phyloP scores from a whole-genome alignment of 2,888 invertebrate genomes.

The Eustalomyia histrio region DNA sequence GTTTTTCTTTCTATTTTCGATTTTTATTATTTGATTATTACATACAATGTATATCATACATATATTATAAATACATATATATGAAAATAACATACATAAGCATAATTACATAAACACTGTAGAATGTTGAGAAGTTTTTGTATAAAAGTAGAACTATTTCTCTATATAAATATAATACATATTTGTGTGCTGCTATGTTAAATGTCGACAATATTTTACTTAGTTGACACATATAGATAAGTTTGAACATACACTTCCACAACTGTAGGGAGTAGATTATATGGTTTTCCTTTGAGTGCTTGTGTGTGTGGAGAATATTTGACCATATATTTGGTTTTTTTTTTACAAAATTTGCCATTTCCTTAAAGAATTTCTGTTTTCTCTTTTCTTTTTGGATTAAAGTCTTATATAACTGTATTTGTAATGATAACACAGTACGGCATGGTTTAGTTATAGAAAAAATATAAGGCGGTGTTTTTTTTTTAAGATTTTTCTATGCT shows the following conservation, averaged over 20 bases:
- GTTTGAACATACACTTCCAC: not conserved
- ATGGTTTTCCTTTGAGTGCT: not conserved
- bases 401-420: not conserved
- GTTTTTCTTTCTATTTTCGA: constrained; percentile 21
- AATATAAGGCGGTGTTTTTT: too few species aligned
- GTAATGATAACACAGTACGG: not conserved
- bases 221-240: constrained; percentile 41
- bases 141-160: not conserved
- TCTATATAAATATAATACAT: too few species aligned
- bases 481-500: too few species aligned
- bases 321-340: constrained; percentile 42
- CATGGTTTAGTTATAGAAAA: too few species aligned
- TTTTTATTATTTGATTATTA: constrained; percentile 49
- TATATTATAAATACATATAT: constrained; percentile 16
- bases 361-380: constrained; percentile 24
- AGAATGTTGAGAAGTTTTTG: not conserved
- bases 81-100: not conserved
- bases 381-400: constrained; percentile 16
- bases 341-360: constrained; percentile 43
- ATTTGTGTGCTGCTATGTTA: constrained; percentile 46
- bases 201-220: constrained; percentile 62
- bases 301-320: constrained; percentile 1
- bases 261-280: constrained; percentile 6
- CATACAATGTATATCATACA: constrained; percentile 34
- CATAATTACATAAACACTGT: not conserved